Evolutionary conservation across 2,797 vertebrate genomes (phyloP), one percentile per base, ranked within the genome.

Genomic region (Lacerta agilis): DNA sequence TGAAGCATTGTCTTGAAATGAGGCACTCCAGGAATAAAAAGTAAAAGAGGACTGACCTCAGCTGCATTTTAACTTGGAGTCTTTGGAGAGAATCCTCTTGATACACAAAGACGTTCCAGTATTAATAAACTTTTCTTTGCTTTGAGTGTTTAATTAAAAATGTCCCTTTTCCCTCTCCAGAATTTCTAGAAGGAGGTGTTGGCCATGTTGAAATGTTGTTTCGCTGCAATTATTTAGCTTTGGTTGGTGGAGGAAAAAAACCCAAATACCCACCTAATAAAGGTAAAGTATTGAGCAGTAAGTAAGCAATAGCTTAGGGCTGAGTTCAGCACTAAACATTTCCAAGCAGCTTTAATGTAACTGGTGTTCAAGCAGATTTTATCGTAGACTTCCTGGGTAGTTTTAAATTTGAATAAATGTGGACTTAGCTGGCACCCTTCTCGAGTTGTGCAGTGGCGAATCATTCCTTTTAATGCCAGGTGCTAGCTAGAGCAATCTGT

Each of bases 241-340:
- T 99, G 6, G 99, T 99, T 45, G 99, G 99, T 91, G 99, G 99
- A 94, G 99, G 99, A 75, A 99, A 99, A 92, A 99, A 99, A 94
- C 99, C 99, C 0, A 99, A 99, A 90, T 99, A 99, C 86, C 99
- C 99, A 66, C 99, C 99, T 29, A 99, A 99, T 96, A 99, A 99
- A 99, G 99, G 99, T 99, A 96, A 29, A n/a, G 78, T 88, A 67
- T 3, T 58, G 89, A 94, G 89, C 66, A 7, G 27, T 0, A 0
- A 10, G 36, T 0, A 0, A 18, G 85, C 15, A 41, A 1, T 0
- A 43, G 55, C 45, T 66, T 33, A 75, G 18, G 5, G 25, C 11
- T 73, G 61, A 6, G 4, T 86, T n/a, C n/a, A 10, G 58, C 1
- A 5, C 36, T 11, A n/a, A 76, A 49, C 27, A 36, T 64, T 64